Base-by-base conservation (phyloP, 2,888 invertebrate species). In the Amphipyra berbera region DNA sequence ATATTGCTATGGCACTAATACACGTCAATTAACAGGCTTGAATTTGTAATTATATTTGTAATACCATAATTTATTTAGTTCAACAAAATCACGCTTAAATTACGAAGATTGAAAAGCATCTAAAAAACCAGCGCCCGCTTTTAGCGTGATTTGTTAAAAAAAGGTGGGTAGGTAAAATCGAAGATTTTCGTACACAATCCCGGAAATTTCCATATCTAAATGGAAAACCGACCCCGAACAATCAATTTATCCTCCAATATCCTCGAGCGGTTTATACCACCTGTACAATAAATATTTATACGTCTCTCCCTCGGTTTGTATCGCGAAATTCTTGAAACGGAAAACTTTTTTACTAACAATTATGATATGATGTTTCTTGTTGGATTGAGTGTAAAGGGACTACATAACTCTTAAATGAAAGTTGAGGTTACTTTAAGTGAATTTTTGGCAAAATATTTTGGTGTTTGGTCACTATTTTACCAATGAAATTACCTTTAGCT, bases 161-260 rank as follows among this genome's bases (percentile, higher is more conserved):
- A 83, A 93, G 90, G 68, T 68, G 87, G 88, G 91, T 68, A 88
- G 88, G 91, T 85, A 90, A 92, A 93, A 92, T 89, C 90, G 91
- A 94, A 94, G 92, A 92, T 92, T 93, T 92, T 90, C 90, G 92
- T 92, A 92, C 90, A 94, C 94, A 94, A 94, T 94, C 94, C 93
- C 88, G 88, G 88, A 93, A 93, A 95, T 95, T 94, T 95, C 94
- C 94, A 95, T 95, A 94, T 94, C 94, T 95, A 95, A 95, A 95
- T 95, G 94, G 94, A 94, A 95, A 95, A 94, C 93, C 94, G 91
- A 94, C 93, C 94, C 93, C 91, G 93, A 91, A 94, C 94, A 95
- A 94, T 95, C 94, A 95, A 95, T 95, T 94, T 94, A 95, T 94
- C 94, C 93, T 88, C 88, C 94, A 93, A 94, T 94, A 94, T 94